Percentiles rank a stretch among this genome's conserved stretches.
Conservation (phyloP, 2,797 vertebrate species). For the Danio jaintianensis region DNA sequence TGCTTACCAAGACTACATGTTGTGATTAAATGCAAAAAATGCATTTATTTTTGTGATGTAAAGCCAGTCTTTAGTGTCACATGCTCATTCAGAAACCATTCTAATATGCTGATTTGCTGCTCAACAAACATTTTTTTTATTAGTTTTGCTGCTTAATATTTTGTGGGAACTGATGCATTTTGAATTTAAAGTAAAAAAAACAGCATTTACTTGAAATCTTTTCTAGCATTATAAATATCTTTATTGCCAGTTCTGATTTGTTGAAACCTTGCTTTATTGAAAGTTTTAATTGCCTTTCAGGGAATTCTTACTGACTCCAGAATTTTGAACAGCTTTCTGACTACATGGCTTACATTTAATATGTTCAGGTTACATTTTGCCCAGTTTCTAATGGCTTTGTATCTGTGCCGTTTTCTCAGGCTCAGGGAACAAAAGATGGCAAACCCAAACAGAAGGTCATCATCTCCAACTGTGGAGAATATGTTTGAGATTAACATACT, state of each 20-base stretch:
- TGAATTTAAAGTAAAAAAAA: background rate
- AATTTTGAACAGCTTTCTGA: no score
- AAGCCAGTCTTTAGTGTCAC: background rate
- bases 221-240: background rate
- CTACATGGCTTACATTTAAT: background rate
- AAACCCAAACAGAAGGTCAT: slow-evolving; percentile 96
- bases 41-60: background rate
- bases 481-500: slow-evolving; percentile 70
- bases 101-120: background rate
- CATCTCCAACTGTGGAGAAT: slow-evolving; percentile 94
- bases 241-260: background rate
- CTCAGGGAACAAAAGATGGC: slow-evolving; percentile 91
- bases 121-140: background rate
- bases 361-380: no score
- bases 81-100: background rate
- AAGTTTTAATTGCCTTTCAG: no score
- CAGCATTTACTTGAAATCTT: background rate
- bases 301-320: background rate
- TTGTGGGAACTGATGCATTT: no score
- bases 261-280: background rate
- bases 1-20: background rate
- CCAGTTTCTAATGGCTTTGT: slow-evolving; percentile 22
- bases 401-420: slow-evolving; percentile 74
- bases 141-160: background rate
- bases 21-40: background rate